Evolutionary conservation across 2,797 vertebrate genomes (phyloP).

Genomic region (Oreonectes daqikongensis): DNA sequence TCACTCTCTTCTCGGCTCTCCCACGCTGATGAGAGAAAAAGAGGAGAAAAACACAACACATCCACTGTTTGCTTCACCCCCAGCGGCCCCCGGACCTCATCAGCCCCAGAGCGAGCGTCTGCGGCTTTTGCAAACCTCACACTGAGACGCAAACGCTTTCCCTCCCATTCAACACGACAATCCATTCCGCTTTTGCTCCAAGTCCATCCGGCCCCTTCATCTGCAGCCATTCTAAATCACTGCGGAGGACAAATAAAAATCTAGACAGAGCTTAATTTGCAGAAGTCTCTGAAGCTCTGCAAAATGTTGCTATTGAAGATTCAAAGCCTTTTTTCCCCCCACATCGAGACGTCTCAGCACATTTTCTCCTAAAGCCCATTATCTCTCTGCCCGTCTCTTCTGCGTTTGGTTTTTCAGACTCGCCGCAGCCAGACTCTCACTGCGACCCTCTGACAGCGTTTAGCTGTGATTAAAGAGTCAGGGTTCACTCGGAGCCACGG

Average conservation of each 20-base stretch:
- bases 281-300: slow-evolving; percentile 65
- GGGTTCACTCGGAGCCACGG: slow-evolving; percentile 72
- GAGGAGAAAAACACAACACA: slow-evolving; percentile 61
- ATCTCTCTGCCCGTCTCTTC: slow-evolving; percentile 68
- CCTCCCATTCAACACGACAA: slow-evolving; percentile 17
- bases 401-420: slow-evolving; percentile 35
- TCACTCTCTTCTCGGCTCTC: slow-evolving; percentile 43
- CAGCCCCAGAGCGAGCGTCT: slow-evolving; percentile 51
- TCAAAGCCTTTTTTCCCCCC: slow-evolving; percentile 74
- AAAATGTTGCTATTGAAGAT: slow-evolving; percentile 69
- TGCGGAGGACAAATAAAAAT: slow-evolving; percentile 61
- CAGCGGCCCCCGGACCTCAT: slow-evolving; percentile 57
- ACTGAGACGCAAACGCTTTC: slow-evolving; percentile 28
- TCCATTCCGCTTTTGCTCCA: slow-evolving; percentile 19
- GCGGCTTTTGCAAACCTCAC: slow-evolving; percentile 44
- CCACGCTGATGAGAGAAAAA: slow-evolving; percentile 49
- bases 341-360: slow-evolving; percentile 71
- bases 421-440: slow-evolving; percentile 59
- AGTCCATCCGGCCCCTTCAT: slow-evolving; percentile 39
- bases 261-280: slow-evolving; percentile 69
- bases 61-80: slow-evolving; percentile 58
- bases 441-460: slow-evolving; percentile 69
- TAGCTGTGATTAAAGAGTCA: slow-evolving; percentile 77
- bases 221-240: slow-evolving; percentile 52
- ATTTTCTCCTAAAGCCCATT: slow-evolving; percentile 77